A percentile compares a stretch with the other conserved stretches of the same genome.
Conservation (phyloP, 2,888 invertebrate species). For the Chrysolina americana region DNA sequence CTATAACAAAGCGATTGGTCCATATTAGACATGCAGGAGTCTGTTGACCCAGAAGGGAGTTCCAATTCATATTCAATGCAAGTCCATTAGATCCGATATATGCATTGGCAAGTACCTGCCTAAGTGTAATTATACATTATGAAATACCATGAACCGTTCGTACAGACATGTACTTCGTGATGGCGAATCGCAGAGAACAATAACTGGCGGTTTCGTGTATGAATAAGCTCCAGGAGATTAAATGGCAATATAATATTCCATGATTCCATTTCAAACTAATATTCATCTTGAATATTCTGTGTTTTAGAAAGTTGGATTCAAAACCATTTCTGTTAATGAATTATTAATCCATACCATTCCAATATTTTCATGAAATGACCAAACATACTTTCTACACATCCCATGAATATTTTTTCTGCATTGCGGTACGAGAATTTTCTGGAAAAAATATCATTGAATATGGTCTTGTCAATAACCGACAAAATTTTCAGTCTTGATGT, state of each 20-base stretch:
- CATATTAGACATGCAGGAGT: slow-evolving; percentile 25
- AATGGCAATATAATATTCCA: background rate
- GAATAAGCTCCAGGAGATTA: background rate
- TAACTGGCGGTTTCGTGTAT: background rate
- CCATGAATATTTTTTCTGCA: too few species aligned
- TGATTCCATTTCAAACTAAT: too few species aligned
- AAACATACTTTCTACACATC: too few species aligned
- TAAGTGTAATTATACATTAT: slow-evolving; percentile 14
- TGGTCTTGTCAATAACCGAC: too few species aligned
- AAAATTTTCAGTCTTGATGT: too few species aligned
- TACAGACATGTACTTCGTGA: slow-evolving; percentile 11
- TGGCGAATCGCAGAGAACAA: slow-evolving; percentile 7
- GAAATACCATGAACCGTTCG: slow-evolving; percentile 15
- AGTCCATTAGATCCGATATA: slow-evolving; percentile 11
- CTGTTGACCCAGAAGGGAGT: slow-evolving; percentile 30
- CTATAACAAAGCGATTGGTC: slow-evolving; percentile 17
- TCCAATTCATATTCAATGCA: slow-evolving; percentile 19
- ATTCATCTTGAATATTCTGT: too few species aligned
- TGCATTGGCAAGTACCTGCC: slow-evolving; percentile 18
- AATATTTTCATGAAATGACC: too few species aligned
- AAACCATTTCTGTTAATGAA: too few species aligned
- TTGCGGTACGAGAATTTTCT: too few species aligned
- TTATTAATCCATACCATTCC: too few species aligned
- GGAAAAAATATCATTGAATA: too few species aligned
- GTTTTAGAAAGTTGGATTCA: too few species aligned